phyloP scores from a whole-genome alignment of 2,797 vertebrate species.

The Saxicola maurus region DNA sequence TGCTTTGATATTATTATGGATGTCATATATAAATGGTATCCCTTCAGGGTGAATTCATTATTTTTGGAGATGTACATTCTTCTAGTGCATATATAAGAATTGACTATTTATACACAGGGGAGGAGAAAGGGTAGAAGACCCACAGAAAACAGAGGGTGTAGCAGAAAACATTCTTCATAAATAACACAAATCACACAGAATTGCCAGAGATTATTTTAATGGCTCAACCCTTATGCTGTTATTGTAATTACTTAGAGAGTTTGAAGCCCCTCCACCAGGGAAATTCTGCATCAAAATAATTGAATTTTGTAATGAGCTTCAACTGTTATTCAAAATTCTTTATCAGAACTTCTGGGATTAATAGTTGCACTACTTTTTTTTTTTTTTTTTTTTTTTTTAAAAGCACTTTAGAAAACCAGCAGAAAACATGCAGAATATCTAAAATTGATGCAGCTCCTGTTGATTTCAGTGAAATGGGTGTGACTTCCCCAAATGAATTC shows the following conservation, averaged over 20 bases:
- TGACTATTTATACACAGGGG: slow-evolving; percentile 43
- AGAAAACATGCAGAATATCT: not conserved
- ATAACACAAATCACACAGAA: slow-evolving; percentile 59
- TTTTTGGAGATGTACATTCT: slow-evolving; percentile 62
- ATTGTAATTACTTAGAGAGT: slow-evolving; percentile 63
- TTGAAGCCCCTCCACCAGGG: slow-evolving; percentile 45
- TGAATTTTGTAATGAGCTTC: slow-evolving; percentile 44
- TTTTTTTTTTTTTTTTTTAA: not conserved
- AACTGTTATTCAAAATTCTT: slow-evolving; percentile 28
- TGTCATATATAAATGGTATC: slow-evolving; percentile 53
- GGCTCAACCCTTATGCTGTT: slow-evolving; percentile 55
- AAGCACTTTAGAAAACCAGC: not conserved
- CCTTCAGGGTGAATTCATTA: slow-evolving; percentile 59
- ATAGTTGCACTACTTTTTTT: not conserved
- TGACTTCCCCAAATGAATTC: not conserved
- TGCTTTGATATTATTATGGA: slow-evolving; percentile 64
- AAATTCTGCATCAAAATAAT: slow-evolving; percentile 56
- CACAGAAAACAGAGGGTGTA: not conserved
- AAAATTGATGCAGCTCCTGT: not conserved
- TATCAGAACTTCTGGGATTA: slow-evolving; percentile 34
- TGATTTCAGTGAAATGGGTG: not conserved
- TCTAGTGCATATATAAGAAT: slow-evolving; percentile 25
- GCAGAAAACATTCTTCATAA: slow-evolving; percentile 39
- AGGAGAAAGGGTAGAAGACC: not conserved
- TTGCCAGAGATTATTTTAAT: slow-evolving; percentile 72